Evolutionary conservation across 2,888 invertebrate genomes (phyloP), one percentile per base, ranked within the genome.

Genomic region (Acronicta leporina): DNA sequence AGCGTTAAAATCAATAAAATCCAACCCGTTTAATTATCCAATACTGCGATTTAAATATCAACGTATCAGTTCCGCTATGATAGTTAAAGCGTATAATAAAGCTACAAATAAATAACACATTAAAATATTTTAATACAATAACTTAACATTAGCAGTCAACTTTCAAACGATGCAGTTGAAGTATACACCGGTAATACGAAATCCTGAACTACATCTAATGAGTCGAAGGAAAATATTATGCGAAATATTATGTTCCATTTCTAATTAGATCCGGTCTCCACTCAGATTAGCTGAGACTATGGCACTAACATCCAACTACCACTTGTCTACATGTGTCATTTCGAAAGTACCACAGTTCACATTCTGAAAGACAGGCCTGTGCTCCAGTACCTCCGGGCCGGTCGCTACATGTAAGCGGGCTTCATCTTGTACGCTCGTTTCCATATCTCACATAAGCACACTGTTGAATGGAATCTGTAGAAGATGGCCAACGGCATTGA

Each of bases 361-460:
- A 80, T 74, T 79, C 78, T 77, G 72, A 77, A 73, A 78, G 74
- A 56, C 68, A 73, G 58, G 54, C 63, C 15, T 77, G 68, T 68
- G 68, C 85, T 83, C 83, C 81, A 87, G 82, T 90, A 93, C 85
- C 87, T 90, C 77, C 79, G 85, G 77, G 79, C 87, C 86, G 80
- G 86, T 89, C 90, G 94, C 95, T 97, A 97, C 97, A 97, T 97
- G 84, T 97, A 97, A 83, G 97, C 96, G 2, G 97, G 97, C 84
- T 98, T 98, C 85, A 97, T 97, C 92, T 99, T 99, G 89, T 99
- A 99, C 8, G 98, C 98, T 75, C 97, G 95, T 91, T 99, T 99
- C 99, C 99, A 99, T 81, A 99, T 98, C 91, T 99, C 99, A 88
- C 98, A 98, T 61, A 99, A 95, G 86, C 99, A 99, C 2, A 99